phyloP scores from a whole-genome alignment of 1,140 invertebrate genomes.

The Brachionus calyciflorus region DNA sequence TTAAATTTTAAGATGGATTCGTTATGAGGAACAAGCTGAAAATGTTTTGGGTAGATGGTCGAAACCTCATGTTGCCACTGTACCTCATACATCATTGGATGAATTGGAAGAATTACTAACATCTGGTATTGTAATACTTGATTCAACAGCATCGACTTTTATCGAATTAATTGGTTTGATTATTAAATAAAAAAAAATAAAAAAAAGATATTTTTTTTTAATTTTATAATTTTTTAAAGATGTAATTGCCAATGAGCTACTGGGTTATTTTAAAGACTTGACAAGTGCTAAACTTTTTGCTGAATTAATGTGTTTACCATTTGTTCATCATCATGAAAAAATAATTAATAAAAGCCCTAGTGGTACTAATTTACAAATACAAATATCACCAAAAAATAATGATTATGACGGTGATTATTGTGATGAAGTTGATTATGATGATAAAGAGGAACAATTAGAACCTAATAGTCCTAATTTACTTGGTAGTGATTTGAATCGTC shows the following conservation, averaged over 20 bases:
- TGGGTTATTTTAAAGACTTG: not conserved
- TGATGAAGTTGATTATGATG: too few species aligned
- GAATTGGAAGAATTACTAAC: not conserved
- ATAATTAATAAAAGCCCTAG: not conserved
- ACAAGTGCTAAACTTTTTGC: not conserved
- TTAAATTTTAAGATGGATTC: conserved; percentile 75
- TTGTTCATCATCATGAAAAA: conserved; percentile 6
- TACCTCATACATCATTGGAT: conserved; percentile 64
- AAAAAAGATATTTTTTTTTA: too few species aligned
- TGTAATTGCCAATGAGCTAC: not conserved
- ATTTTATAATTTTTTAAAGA: too few species aligned
- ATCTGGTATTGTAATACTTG: not conserved
- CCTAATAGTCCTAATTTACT: not conserved
- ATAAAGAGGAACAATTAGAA: not conserved
- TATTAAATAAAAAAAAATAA: too few species aligned
- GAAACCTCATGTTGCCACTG: conserved; percentile 86
- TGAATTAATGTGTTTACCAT: not conserved
- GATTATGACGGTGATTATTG: not conserved
- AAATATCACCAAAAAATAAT: not conserved
- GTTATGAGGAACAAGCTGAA: conserved; percentile 91
- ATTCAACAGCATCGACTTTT: not conserved
- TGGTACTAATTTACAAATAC: not conserved
- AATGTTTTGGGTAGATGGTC: conserved; percentile 90
- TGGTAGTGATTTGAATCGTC: not conserved
- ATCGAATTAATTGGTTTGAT: not conserved